Base-by-base conservation (phyloP, 1,140 invertebrate genomes). In the Eriosoma lanigerum region DNA sequence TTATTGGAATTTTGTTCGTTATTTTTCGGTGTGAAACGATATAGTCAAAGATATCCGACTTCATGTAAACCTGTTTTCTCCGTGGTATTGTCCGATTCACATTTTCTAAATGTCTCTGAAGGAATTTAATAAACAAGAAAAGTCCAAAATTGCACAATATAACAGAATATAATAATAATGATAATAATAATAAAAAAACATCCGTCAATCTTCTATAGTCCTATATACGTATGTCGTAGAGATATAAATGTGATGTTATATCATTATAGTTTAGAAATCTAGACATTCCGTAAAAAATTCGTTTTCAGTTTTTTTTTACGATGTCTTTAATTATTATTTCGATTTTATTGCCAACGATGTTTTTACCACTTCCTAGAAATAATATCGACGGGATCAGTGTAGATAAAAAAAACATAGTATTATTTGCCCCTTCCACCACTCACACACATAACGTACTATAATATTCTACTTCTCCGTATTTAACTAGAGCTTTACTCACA, bases 121-220 rank as follows among this genome's bases (percentile, higher is more conserved):
- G 68, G 68, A 72, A 72, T 72, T 72, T 52, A 72, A 72, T 72
- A 72, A 72, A 72, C 48, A 50, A 50, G 68, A 52, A 72, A 72
- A 50, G 26, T 32, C 46, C 0, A n/a, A 52, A 72, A 72, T 29
- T 15, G 3, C 24, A 13, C 48, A 29, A 29, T 19, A 29, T 19
- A 52, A n/a, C 68, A 32, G 44, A 52, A 72, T n/a, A n/a, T 29
- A 48, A 72, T 52, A 48, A 52, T 29, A 52, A 52, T 66, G 13
- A 64, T 10, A 64, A 64, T 17, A 60, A 60, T 17, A 64, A n/a
- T n/a, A 66, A 24, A 66, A 21, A 38, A 4, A 21, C 21, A 10
- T n/a, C 24, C 24, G 26, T 15, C 10, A 66, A 66, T 32, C n/a
- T 26, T 70, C 66, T 21, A 3, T 15, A 26, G 3, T 64, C 9